phyloP scores from a whole-genome alignment of 2,797 vertebrate genomes.

The Sebastes aleutianus region DNA sequence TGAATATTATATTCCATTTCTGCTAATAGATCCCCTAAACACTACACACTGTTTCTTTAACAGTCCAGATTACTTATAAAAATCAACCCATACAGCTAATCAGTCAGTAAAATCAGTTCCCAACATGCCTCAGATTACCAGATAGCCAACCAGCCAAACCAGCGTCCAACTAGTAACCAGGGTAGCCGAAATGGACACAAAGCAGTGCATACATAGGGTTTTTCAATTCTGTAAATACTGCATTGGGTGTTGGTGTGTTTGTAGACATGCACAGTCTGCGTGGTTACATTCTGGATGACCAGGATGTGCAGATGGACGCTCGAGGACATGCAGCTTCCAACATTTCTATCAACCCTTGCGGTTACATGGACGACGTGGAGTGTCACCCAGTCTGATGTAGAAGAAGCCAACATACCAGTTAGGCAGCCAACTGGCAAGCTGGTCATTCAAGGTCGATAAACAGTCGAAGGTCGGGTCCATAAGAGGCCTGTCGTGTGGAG shows the following conservation, averaged over 20 bases:
- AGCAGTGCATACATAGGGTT: neutral
- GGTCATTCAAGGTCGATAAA: slow-evolving; percentile 42
- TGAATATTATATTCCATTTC: no score
- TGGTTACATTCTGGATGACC: neutral
- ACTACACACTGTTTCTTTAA: neutral
- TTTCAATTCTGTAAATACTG: neutral
- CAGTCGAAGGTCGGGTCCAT: slow-evolving; percentile 43
- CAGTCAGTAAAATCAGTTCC: neutral
- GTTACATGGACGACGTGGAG: neutral
- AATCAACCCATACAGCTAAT: neutral
- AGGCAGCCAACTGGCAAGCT: neutral
- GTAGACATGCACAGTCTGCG: neutral
- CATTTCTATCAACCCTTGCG: neutral
- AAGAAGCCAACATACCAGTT: neutral
- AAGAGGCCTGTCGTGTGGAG: slow-evolving; percentile 47
- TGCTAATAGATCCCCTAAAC: no score
- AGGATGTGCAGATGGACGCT: neutral
- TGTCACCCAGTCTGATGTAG: neutral
- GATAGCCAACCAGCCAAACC: neutral
- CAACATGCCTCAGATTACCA: neutral
- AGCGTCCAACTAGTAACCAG: neutral
- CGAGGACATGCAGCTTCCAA: neutral
- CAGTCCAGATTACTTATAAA: neutral
- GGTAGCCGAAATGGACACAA: neutral
- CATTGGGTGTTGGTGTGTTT: neutral